Evolutionary conservation across 1,140 invertebrate genomes (phyloP).

Genomic region (Scaptomyza hsui): DNA sequence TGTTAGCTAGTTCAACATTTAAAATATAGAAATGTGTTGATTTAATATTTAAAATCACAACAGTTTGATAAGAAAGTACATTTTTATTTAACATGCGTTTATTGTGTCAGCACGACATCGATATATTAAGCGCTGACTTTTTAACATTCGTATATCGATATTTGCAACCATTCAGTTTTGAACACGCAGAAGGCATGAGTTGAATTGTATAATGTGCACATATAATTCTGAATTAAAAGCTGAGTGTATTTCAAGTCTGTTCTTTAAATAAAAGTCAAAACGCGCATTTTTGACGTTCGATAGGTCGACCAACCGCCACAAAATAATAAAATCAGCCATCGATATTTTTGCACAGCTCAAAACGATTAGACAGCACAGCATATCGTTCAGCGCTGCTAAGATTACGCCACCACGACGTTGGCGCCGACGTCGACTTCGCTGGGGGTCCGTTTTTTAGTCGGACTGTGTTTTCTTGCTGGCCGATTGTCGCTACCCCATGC

Average conservation of each 20-base stretch:
- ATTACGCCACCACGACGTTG: conserved; percentile 44
- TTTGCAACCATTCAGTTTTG: background rate
- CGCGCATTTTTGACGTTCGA: background rate
- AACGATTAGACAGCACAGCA: background rate
- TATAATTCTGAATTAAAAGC: no score
- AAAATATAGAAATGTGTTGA: background rate
- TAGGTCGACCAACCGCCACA: background rate
- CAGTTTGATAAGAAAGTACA: background rate
- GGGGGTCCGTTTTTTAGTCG: conserved; percentile 30
- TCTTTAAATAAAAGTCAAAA: no score
- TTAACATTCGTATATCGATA: background rate
- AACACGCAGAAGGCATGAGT: no score
- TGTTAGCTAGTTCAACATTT: background rate
- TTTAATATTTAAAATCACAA: background rate
- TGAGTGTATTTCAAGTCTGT: no score
- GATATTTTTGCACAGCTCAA: background rate
- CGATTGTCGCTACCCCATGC: conserved; percentile 53
- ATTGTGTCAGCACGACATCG: background rate
- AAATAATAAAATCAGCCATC: no score
- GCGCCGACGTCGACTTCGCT: conserved; percentile 23
- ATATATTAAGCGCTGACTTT: background rate
- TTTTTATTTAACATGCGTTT: background rate
- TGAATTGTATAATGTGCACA: no score
- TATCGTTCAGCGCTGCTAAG: conserved; percentile 7
- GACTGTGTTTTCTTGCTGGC: conserved; percentile 8